Conservation (phyloP, 1,140 invertebrate genomes). For the Euglossa dilemma region DNA sequence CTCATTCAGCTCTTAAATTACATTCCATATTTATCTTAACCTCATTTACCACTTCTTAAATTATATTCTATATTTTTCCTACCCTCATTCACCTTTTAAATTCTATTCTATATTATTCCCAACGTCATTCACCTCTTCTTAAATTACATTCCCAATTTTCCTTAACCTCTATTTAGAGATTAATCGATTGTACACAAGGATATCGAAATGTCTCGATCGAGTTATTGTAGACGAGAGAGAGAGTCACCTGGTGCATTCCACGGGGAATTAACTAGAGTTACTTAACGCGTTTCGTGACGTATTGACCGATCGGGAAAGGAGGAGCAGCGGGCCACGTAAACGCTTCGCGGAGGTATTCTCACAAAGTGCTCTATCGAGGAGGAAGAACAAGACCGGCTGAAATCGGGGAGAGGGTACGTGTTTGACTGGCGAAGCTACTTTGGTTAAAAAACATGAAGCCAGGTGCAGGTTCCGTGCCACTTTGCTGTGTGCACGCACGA, state of each 20-base stretch:
- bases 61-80: too few species aligned
- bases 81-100: too few species aligned
- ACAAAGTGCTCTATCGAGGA: conserved; percentile 7
- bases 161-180: too few species aligned
- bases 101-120: too few species aligned
- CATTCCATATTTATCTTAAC: too few species aligned
- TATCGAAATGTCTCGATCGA: too few species aligned
- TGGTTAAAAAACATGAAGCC: conserved; percentile 15
- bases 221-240: too few species aligned
- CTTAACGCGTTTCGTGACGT: background rate
- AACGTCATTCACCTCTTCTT: too few species aligned
- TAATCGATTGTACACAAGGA: too few species aligned
- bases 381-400: background rate
- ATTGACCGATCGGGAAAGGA: background rate
- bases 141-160: too few species aligned
- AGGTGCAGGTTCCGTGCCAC: conserved; percentile 23
- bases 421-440: conserved; percentile 33
- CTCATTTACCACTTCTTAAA: too few species aligned
- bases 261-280: background rate
- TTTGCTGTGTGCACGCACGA: background rate
- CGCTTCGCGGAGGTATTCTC: background rate
- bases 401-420: background rate
- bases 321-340: background rate
- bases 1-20: too few species aligned
- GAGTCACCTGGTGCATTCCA: background rate